A percentile compares a stretch with the other conserved stretches of the same genome.
Conservation (phyloP, 2,113 vertebrate species). For the Chaetops frenatus region DNA sequence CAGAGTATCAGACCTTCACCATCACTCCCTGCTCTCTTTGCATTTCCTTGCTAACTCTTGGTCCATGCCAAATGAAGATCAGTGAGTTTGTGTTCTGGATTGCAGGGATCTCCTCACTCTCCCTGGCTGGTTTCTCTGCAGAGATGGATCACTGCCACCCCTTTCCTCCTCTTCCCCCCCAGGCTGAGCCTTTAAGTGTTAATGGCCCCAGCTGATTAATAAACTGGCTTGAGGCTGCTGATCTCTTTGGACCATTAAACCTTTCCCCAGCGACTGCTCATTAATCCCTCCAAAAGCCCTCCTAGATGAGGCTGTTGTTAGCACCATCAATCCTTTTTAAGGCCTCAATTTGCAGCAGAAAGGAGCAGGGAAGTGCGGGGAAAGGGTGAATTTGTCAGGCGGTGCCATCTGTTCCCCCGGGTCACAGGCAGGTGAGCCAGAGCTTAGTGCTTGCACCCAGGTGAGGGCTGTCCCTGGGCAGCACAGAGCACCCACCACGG, state of each 20-base stretch:
- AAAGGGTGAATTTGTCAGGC: background rate
- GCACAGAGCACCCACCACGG: background rate
- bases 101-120: background rate
- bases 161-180: background rate
- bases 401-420: background rate
- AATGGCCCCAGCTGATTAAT: constrained; percentile 26
- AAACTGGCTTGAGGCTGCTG: constrained; percentile 32
- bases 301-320: constrained; percentile 22
- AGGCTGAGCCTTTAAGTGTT: background rate
- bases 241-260: constrained; percentile 53
- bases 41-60: background rate
- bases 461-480: background rate
- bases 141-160: background rate
- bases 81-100: background rate
- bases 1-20: background rate
- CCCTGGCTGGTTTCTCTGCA: background rate
- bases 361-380: background rate
- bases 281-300: constrained; percentile 23
- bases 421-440: background rate
- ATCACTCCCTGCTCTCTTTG: background rate
- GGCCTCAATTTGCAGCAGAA: constrained; percentile 2
- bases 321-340: constrained; percentile 41
- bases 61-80: background rate
- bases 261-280: background rate
- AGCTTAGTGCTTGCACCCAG: background rate